Base-by-base conservation (phyloP, 2,888 invertebrate genomes). In the Falcaria lacertinaria region DNA sequence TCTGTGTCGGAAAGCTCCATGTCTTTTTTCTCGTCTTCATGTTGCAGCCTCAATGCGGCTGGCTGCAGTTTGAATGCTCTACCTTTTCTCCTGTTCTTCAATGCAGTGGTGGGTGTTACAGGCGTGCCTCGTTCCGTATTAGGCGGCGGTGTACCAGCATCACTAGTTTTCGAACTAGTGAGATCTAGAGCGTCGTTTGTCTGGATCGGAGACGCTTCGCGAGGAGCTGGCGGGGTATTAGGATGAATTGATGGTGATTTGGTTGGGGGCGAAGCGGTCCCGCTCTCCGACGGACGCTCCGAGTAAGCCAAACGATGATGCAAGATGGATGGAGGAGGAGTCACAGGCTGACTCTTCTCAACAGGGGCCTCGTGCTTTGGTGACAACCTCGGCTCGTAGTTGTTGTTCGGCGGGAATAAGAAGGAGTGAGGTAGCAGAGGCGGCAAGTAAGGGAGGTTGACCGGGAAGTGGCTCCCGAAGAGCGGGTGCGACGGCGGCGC, bases 21-120 rank as follows among this genome's bases (percentile, higher is more conserved):
- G 15, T 76, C 79, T 8, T 60, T 64, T 47, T 80, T 82, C 15
- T 80, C 82, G n/a, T 86, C 88, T 39, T 86, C 84, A 39, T 90
- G 89, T 54, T 90, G 82, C 11, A 89, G 72, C 32, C 86, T 66
- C 44, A 89, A 64, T 1, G 87, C 81, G 0, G 91, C 87, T 17
- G 91, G 90, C 52, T 97, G 96, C 41, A 97, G 80, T 62, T 96
- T 96, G 61, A 93, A 93, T 0, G 97, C 96, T 39, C 94, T 94
- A 0, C 97, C 97, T 80, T 98, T 98, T 57, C 98, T 93, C 15
- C 97, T 90, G 57, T 92, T 92, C 60, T 92, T 93, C 34, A 86
- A 64, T 1, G 86, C 82, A 1, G 90, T 86, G 17, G 82, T 80
- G 0, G 90, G 87, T 25, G 80, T 80, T 19, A 78, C 67, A 8